Base-by-base conservation (phyloP, 1,140 invertebrate genomes). In the Pogonognathellus flavescens region DNA sequence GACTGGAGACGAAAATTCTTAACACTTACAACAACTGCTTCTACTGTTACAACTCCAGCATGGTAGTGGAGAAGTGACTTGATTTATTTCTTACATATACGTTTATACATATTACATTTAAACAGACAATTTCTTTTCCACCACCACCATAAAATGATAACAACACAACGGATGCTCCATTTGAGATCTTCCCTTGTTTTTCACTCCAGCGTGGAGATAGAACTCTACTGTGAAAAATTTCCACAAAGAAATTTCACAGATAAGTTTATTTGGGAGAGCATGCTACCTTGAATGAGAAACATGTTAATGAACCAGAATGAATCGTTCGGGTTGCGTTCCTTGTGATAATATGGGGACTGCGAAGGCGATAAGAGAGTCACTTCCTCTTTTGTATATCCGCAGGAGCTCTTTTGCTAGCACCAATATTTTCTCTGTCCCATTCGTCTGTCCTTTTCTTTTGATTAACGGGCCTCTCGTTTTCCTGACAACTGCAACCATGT, bases 101-200 rank as follows among this genome's bases (percentile, higher is more conserved):
- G 53, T 57, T 57, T 57, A 57, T 57, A 57, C 53, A 57, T 57
- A 57, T 57, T 57, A 57, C 53, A 57, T 57, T 57, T 57, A 57
- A 57, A 57, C 53, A 57, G 53, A 57, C n/a, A 57, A 13, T 13
- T 57, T n/a, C n/a, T 13, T n/a, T n/a, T n/a, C 53, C 11, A 13
- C n/a, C 53, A n/a, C 53, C 11, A 13, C 53, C 53, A 57, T n/a
- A 57, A 57, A 13, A 13, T 57, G 11, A 13, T 57, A 57, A 57
- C 53, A 57, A 41, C 31, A 41, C 53, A 57, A 13, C 53, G 53
- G 53, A 57, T 57, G n/a, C 53, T 14, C 53, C n/a, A 41, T 41
- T 41, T 41, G 31, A 41, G 31, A 41, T 41, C 31, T 41, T 41
- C 31, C 31, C 31, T 41, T 41, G 1, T 1, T 41, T 41, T 41